phyloP scores from a whole-genome alignment of 2,113 vertebrate genomes.

The Tapirus terrestris region DNA sequence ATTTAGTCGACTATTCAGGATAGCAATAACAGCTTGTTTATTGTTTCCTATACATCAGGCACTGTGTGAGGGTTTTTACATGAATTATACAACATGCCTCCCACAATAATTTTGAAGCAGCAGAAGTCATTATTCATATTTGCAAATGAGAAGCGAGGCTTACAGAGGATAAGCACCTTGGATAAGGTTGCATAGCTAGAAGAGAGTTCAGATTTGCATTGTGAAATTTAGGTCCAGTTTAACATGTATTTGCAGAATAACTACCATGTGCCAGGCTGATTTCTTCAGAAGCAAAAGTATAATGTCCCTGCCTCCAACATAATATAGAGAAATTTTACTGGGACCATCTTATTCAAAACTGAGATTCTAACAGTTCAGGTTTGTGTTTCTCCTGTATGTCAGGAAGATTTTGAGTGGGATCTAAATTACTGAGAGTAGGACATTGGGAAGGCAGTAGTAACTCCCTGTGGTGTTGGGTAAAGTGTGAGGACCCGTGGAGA shows the following conservation, averaged over 20 bases:
- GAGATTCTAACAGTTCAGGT: not conserved
- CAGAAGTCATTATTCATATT: not conserved
- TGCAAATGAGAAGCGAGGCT: not conserved
- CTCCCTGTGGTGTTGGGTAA: not conserved
- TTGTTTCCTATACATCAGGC: not conserved
- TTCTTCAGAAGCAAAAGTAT: not conserved
- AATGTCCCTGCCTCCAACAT: not conserved
- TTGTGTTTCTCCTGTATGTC: not conserved
- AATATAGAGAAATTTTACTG: not conserved
- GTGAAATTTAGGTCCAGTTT: not conserved
- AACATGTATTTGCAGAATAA: not conserved
- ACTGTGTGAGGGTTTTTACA: not conserved
- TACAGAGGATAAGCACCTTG: not conserved
- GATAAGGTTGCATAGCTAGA: not conserved
- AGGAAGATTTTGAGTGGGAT: not conserved
- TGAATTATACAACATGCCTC: too few species aligned
- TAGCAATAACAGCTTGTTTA: not conserved
- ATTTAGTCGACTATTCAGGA: not conserved
- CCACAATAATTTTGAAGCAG: not conserved
- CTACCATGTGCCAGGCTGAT: not conserved
- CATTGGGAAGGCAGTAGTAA: not conserved
- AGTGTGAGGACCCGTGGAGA: not conserved
- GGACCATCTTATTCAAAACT: not conserved
- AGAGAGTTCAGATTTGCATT: not conserved
- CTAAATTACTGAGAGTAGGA: not conserved